Evolutionary conservation across 2,888 invertebrate genomes (phyloP), one percentile per base, ranked within the genome.

Genomic region (Scrobipalpa costella): DNA sequence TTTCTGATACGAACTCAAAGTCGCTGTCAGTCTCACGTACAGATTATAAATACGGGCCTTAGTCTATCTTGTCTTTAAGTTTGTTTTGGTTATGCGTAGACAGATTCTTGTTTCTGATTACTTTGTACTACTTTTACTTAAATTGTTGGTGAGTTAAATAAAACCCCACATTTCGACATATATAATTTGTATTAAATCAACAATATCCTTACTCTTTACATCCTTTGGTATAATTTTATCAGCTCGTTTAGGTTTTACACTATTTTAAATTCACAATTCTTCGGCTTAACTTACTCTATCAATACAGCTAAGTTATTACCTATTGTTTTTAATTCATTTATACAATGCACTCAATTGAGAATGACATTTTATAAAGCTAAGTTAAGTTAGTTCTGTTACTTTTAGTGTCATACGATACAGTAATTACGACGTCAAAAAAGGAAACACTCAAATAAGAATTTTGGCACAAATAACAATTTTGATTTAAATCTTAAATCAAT

Each of bases 151-250:
- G 11, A 11, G 3, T 57, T 27, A 73, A 79, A 74, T 77, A 73
- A 90, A 84, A 86, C 73, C 78, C 77, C 71, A 71, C 65, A 27
- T 11, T 61, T 73, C 69, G 85, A 90, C 90, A 89, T 88, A 87
- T 84, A 87, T 90, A 89, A 88, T 91, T 90, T 91, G 87, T 90
- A 90, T 91, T 91, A 90, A 90, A 91, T 90, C 90, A 91, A 90
- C 90, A 90, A 88, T 90, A 84, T 81, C 76, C 84, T 88, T 89
- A 86, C 81, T 88, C 85, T 90, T 88, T 88, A 90, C 90, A 90
- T 82, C 88, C 85, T 90, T 90, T 90, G 91, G 90, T 89, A 83
- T 84, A 87, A 75, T 79, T 78, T 21, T 55, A 79, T 85, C 82
- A 90, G 89, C 89, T 90, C 88, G 76, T 86, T 55, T 84, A 81